Evolutionary conservation across 2,888 invertebrate genomes (phyloP).

Genomic region (Thyatira batis): DNA sequence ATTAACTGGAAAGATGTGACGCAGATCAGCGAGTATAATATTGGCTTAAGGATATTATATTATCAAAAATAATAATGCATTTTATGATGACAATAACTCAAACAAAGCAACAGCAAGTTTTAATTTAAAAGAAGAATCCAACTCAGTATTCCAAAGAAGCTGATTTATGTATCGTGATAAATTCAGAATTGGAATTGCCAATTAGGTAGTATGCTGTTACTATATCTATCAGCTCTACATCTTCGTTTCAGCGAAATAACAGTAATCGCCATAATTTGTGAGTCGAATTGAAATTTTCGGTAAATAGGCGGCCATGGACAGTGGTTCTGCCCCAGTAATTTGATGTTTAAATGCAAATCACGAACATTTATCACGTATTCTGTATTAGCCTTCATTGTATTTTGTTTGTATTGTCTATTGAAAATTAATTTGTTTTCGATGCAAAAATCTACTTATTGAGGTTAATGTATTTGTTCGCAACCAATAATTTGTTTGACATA

Average conservation of each 20-base stretch:
- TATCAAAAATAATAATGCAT: too few species aligned
- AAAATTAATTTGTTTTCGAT: too few species aligned
- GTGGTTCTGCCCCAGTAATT: conserved; percentile 13
- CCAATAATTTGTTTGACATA: conserved; percentile 30
- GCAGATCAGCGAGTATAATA: too few species aligned
- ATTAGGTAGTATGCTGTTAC: neutral
- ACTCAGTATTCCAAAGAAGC: too few species aligned
- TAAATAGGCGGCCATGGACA: conserved; percentile 31
- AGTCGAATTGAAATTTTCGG: conserved; percentile 41
- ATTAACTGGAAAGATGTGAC: too few species aligned
- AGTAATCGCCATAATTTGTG: conserved; percentile 52
- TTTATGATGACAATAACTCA: too few species aligned
- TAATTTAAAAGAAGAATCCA: too few species aligned
- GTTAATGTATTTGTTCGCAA: conserved; percentile 6
- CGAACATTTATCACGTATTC: conserved; percentile 15
- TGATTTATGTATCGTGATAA: too few species aligned
- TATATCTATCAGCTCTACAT: conserved; percentile 6
- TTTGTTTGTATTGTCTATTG: neutral
- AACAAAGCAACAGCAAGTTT: too few species aligned
- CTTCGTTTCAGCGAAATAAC: conserved; percentile 37
- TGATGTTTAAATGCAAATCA: conserved; percentile 24
- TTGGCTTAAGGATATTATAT: too few species aligned
- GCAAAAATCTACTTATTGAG: too few species aligned
- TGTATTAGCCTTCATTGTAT: conserved; percentile 16
- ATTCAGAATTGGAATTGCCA: neutral